Conservation (phyloP, 1,140 invertebrate genomes). For the Triops cancriformis region DNA sequence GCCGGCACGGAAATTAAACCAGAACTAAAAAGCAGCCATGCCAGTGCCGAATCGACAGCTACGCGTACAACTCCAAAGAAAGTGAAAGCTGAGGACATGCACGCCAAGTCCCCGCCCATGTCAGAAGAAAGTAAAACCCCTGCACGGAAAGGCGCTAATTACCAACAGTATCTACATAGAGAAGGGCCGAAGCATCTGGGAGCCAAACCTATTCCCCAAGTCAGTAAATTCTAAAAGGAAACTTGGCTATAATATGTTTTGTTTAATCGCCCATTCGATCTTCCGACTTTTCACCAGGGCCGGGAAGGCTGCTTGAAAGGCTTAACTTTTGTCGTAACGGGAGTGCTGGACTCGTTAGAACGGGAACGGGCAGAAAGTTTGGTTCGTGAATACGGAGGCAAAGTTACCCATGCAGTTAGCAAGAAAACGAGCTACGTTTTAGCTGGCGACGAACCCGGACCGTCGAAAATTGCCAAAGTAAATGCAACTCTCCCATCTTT, state of each 20-base stretch:
- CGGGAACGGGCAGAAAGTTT: constrained; percentile 64
- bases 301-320: constrained; percentile 62
- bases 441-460: constrained; percentile 72
- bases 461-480: constrained; percentile 67
- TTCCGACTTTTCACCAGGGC: constrained; percentile 46
- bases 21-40: background rate
- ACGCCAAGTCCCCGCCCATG: background rate
- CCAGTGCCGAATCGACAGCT: background rate
- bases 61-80: background rate
- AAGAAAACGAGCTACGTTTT: constrained; percentile 75
- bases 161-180: constrained; percentile 62
- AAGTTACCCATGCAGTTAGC: constrained; percentile 60
- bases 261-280: constrained; percentile 16
- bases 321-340: constrained; percentile 73
- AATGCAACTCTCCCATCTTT: constrained; percentile 22
- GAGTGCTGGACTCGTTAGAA: constrained; percentile 80
- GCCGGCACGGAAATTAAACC: background rate
- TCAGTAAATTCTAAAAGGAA: constrained; percentile 37
- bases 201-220: constrained; percentile 69
- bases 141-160: constrained; percentile 39
- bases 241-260: constrained; percentile 8
- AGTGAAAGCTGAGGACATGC: background rate
- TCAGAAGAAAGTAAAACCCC: background rate
- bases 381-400: constrained; percentile 71
- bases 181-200: constrained; percentile 68